Base-by-base conservation (phyloP, 2,797 vertebrate genomes). In the Coranthus polyacanthus region DNA sequence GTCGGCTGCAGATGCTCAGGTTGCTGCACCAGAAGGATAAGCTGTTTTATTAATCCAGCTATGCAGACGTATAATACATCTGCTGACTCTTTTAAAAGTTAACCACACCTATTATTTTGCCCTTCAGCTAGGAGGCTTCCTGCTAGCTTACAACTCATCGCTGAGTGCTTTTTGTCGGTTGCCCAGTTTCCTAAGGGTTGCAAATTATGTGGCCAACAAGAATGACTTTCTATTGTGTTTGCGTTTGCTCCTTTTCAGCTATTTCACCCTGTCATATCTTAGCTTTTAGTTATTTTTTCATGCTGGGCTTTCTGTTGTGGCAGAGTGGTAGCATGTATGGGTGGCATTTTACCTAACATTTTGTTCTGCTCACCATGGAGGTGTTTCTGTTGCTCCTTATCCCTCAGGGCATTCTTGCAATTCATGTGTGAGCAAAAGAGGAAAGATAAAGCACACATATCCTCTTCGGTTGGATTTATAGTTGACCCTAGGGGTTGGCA, bases 1-100 rank as follows among this genome's bases (percentile, higher is more conserved):
- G 67, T 54, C 61, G 44, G 56, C 54, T 47, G 39, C 38, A 68
- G 74, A 52, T 60, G 68, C 65, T 62, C 43, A 24, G 16, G 56
- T 69, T 63, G 38, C 46, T 43, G 70, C 61, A 67, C 36, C 72
- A 44, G 51, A 65, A 36, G 43, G 45, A 58, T 32, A 1, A 41
- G n/a, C 32, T 39, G 53, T 12, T 29, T 57, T 52, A 57, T 63
- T 43, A 10, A 56, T 63, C 36, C n/a, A 26, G 42, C 58, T n/a
- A 12, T 12, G 12, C 18, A 16, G 12, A 34, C 2, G 13, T 46
- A 13, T 42, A 39, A n/a, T 36, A 18, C 11, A 7, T 46, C 42
- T 6, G 18, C 37, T 50, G 46, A 3, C 51, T 67, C 17, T 20
- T 45, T 72, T 5, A 12, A 12, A 61, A 15, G n/a, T 38, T 17